Conservation (phyloP, 2,113 vertebrate species). For the Sander vitreus region DNA sequence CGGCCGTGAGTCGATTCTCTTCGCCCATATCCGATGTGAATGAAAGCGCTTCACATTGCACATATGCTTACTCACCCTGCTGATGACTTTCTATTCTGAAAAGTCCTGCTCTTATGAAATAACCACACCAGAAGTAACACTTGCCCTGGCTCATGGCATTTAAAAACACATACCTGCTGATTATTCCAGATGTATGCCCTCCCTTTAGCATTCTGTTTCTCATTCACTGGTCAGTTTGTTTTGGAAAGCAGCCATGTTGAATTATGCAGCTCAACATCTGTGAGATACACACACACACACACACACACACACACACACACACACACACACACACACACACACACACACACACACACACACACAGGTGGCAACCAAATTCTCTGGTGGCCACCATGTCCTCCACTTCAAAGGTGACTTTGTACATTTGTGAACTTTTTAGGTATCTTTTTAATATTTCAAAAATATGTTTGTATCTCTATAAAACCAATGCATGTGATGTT, state of each 20-base stretch:
- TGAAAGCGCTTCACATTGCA: constrained; percentile 55
- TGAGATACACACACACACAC: constrained; percentile 2
- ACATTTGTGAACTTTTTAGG: constrained; percentile 15
- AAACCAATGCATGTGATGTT: constrained; percentile 14
- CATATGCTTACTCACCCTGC: constrained; percentile 55
- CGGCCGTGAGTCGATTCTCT: constrained; percentile 63
- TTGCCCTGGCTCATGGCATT: constrained; percentile 21
- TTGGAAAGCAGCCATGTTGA: constrained; percentile 67
- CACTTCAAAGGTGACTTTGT: constrained; percentile 55
- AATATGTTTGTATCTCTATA: constrained; percentile 14
- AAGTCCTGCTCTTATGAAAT: constrained; percentile 52
- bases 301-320: background rate
- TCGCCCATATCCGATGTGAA: constrained; percentile 55
- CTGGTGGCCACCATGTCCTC: constrained; percentile 37
- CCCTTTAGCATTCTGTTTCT: background rate
- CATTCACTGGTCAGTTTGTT: constrained; percentile 59
- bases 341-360: constrained; percentile 11
- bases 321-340: background rate
- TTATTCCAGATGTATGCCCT: constrained; percentile 30
- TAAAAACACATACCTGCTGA: constrained; percentile 19
- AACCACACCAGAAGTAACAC: constrained; percentile 18
- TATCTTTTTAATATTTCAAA: constrained; percentile 4
- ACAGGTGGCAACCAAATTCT: constrained; percentile 24
- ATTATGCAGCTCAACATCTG: constrained; percentile 70
- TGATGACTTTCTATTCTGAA: constrained; percentile 69